phyloP scores from a whole-genome alignment of 1,140 invertebrate genomes.

The Halictus rubicundus region DNA sequence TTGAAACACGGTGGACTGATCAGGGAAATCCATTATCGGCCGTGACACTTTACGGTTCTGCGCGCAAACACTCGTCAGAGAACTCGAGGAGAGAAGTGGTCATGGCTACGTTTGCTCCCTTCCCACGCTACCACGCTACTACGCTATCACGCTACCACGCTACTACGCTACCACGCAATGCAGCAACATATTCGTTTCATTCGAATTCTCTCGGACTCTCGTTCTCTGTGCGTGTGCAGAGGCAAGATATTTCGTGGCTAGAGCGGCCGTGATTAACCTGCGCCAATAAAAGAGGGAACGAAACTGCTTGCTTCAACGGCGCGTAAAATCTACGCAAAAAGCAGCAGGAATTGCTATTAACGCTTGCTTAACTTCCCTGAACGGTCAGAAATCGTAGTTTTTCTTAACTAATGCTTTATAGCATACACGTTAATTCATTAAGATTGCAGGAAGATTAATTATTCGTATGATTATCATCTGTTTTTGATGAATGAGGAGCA shows the following conservation, averaged over 20 bases:
- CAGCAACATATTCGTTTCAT: too few relatives aligned
- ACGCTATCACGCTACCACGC: neutral
- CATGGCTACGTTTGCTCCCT: neutral
- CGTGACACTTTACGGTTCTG: constrained; percentile 20
- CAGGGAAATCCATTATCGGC: constrained; percentile 44
- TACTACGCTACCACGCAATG: neutral
- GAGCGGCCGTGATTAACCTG: constrained; percentile 42
- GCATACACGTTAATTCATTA: neutral
- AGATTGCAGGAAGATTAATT: too few relatives aligned
- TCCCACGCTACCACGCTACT: neutral
- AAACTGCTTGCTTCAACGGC: constrained; percentile 3
- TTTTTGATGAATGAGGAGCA: too few relatives aligned
- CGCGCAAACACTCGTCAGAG: neutral
- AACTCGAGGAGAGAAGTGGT: neutral
- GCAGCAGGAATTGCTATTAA: neutral
- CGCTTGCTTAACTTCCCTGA: neutral
- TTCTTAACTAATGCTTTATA: neutral
- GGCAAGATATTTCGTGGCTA: constrained; percentile 23
- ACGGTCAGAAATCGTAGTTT: neutral
- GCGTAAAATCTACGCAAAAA: constrained; percentile 20
- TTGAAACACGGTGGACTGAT: constrained; percentile 11
- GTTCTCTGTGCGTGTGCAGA: neutral
- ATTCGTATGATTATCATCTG: too few relatives aligned
- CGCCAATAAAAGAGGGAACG: constrained; percentile 39
- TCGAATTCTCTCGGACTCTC: too few relatives aligned